Base-by-base conservation (phyloP, 2,888 invertebrate genomes). In the Apamea monoglypha region DNA sequence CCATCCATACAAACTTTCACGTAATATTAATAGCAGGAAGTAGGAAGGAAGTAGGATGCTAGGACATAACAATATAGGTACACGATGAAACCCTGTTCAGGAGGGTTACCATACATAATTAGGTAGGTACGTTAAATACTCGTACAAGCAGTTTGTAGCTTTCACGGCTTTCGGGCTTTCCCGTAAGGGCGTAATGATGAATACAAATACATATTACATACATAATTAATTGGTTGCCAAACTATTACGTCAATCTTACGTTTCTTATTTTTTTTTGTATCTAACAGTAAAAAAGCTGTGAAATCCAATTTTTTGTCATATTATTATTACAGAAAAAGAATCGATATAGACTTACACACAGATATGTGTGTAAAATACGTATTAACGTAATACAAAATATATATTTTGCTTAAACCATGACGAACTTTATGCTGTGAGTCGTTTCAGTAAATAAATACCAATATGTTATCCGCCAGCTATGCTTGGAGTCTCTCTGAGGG, bases 381-480 rank as follows among this genome's bases (percentile, higher is more conserved):
- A 61, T 32, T 32, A 2, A 32, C 32, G 32, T 32, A 32, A 32
- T 32, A 32, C 32, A 7, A 16, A 14, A n/a, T 12, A n/a, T 0
- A 61, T 61, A 56, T 53, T 59, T 59, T 16, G 14, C 5, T n/a
- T 16, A 16, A n/a, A 14, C 1, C 16, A 29, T 61, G 1, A 29
- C 29, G 7, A 61, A 61, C 16, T 16, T 61, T 2, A 29, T 16
- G 1, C 29, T n/a, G 59, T 29, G 14, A n/a, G 21, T 32, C 64
- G 32, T 64, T 64, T 64, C 21, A 64, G 64, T 59, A 59, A 59
- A 59, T 59, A 29, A 59, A 59, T n/a, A 59, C 59, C 59, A n/a
- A 14, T 59, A 14, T 14, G 1, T n/a, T n/a, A 14, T n/a, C 59
- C 59, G 12, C n/a, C 14, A n/a, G 25, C 56, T 56, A 25, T 18